Evolutionary conservation across 1,140 invertebrate genomes (phyloP), one percentile per base, ranked within the genome.

Genomic region (Seison nebaliae): DNA sequence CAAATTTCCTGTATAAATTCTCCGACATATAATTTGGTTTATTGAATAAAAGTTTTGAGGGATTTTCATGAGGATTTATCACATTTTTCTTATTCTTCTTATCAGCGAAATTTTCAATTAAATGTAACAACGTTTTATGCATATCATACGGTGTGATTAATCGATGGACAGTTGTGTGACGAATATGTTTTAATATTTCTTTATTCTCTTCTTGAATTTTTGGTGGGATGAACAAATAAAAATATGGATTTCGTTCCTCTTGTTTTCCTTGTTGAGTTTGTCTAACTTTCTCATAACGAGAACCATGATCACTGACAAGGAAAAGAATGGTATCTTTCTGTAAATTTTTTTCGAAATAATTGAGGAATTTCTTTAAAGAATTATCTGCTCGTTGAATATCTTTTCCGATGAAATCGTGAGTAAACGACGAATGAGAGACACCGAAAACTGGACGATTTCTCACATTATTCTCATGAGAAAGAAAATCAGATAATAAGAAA

Each of bases 281-380:
- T 1, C 79, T 66, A 7, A 58, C 43, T 31, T 70, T 64, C 1
- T 73, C 68, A 56, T 78, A 81, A 48, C 74, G 43, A 37, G 48
- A 70, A 7, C 78, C 77, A 56, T 81, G 77, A 60, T 83, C 77
- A 14, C 74, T 73, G 72, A 80, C 76, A 3, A 80, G 47, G 28
- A 81, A 68, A 1, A 84, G 54, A 38, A 83, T 48, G 0, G 76
- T 76, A 46, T 79, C n/a, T n/a, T n/a, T n/a, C n/a, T n/a, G n/a
- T n/a, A n/a, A n/a, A n/a, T n/a, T n/a, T n/a, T n/a, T n/a, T n/a
- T n/a, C n/a, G n/a, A n/a, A n/a, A n/a, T n/a, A n/a, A n/a, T n/a
- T n/a, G n/a, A n/a, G n/a, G n/a, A n/a, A n/a, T n/a, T n/a, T n/a
- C n/a, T n/a, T n/a, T n/a, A n/a, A n/a, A n/a, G n/a, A n/a, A n/a